Conservation (phyloP, 2,888 invertebrate genomes). For the Psococerastis gibbosa region DNA sequence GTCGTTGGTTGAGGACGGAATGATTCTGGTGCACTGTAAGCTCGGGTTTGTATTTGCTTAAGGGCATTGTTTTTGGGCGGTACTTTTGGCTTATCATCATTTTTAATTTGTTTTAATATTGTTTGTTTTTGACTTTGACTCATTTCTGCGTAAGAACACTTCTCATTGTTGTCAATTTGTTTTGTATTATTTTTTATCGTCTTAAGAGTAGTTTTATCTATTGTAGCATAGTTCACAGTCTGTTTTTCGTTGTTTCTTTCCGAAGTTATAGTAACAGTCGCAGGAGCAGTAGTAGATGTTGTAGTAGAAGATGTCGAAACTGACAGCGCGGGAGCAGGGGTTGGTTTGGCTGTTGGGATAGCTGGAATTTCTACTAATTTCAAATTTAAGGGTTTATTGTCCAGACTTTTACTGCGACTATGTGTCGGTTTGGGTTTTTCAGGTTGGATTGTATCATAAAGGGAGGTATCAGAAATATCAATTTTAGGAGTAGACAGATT, state of each 20-base stretch:
- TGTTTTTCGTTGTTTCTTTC: constrained; percentile 8
- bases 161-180: background rate
- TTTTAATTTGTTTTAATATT: background rate
- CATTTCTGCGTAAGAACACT: background rate
- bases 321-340: too few species aligned
- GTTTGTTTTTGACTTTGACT: constrained; percentile 2
- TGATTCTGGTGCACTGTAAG: constrained; percentile 8
- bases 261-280: background rate
- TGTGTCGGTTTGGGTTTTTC: background rate
- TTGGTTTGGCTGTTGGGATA: too few species aligned
- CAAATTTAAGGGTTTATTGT: constrained; percentile 5
- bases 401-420: constrained; percentile 6
- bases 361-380: constrained; percentile 1
- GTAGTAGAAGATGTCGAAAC: too few species aligned
- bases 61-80: constrained; percentile 6
- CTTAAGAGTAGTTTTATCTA: constrained; percentile 5
- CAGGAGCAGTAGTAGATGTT: background rate
- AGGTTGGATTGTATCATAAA: constrained; percentile 4
- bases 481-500: constrained; percentile 6
- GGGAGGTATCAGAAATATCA: background rate
- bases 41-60: constrained; percentile 6
- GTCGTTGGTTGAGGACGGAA: background rate
- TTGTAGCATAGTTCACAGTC: constrained; percentile 3
- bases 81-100: constrained; percentile 2
- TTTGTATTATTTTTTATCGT: constrained; percentile 8